Base-by-base conservation (phyloP, 2,113 vertebrate species). In the Bostrychus sinensis region DNA sequence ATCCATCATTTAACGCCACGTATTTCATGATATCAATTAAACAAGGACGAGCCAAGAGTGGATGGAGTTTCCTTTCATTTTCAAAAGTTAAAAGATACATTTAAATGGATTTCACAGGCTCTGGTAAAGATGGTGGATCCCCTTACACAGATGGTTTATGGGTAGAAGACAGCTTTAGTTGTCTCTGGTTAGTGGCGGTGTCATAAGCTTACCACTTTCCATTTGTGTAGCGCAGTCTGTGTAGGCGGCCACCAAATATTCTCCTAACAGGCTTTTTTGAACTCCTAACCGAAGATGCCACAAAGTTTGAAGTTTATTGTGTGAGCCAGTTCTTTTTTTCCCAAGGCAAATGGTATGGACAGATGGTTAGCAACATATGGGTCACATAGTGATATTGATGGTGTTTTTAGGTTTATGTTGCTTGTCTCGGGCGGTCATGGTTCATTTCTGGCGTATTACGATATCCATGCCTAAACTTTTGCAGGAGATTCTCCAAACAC, bases 201-300 rank as follows among this genome's bases (percentile, higher is more conserved):
- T 51, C 48, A 51, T n/a, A n/a, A 28, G 14, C 48, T 28, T 5
- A 51, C 48, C 48, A n/a, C 48, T 51, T 23, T 51, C 25, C 23
- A 14, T 51, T 51, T 51, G 46, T 51, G 46, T 26, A 11, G 46
- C 16, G 46, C 46, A 28, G 46, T 51, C 48, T 51, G 48, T 51
- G 48, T 51, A 23, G 48, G 48, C 14, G 48, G 48, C 48, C 48
- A 28, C 48, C 25, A 51, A 51, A 51, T 28, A 28, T 51, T 51
- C 48, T n/a, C 23, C 46, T 9, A 26, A 50, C 46, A 50, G 12
- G 45, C 22, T 48, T 48, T 48, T 26, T 12, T 48, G 20, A 14
- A 48, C 45, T 48, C 25, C 25, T 12, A 16, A 51, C 48, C 48
- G n/a, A 51, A 13, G 16, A n/a, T 9, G 25, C 48, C 48, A 51